phyloP scores from a whole-genome alignment of 2,113 vertebrate genomes.

The Cettia cetti region DNA sequence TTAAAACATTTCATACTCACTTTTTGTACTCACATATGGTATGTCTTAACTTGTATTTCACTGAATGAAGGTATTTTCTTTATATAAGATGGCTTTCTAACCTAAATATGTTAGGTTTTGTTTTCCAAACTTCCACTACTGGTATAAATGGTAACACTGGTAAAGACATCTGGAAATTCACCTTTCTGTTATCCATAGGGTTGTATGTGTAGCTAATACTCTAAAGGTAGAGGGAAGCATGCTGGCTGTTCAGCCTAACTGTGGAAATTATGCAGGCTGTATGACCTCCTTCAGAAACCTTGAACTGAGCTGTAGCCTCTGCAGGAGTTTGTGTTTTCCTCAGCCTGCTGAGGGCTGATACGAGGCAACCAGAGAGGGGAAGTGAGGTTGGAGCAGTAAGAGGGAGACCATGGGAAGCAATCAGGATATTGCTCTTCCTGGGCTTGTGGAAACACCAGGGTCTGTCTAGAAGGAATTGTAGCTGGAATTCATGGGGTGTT shows the following conservation, averaged over 20 bases:
- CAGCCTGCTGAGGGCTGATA: neutral
- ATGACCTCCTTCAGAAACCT: neutral
- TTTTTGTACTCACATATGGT: neutral
- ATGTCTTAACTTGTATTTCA: neutral
- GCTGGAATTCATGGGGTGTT: neutral
- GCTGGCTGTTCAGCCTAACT: neutral
- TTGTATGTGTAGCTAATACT: neutral
- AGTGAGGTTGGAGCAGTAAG: neutral
- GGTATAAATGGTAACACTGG: neutral
- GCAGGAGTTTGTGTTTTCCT: neutral
- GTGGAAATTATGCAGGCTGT: neutral
- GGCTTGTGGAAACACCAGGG: neutral
- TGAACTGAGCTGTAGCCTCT: neutral
- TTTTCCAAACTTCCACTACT: neutral
- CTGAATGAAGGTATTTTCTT: neutral
- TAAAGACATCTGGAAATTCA: neutral
- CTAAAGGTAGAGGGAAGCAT: neutral
- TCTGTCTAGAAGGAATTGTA: neutral
- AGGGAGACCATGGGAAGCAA: neutral
- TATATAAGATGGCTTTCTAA: neutral
- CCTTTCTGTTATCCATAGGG: neutral
- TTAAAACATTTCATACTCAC: neutral
- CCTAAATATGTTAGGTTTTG: neutral
- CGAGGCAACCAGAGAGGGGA: too few relatives aligned
- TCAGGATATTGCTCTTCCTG: neutral